These are phyloP conservation scores for Dolichotis patagonum DNA, from an alignment of 2,113 vertebrate genomes.

Conservation along the genomic window DNA sequence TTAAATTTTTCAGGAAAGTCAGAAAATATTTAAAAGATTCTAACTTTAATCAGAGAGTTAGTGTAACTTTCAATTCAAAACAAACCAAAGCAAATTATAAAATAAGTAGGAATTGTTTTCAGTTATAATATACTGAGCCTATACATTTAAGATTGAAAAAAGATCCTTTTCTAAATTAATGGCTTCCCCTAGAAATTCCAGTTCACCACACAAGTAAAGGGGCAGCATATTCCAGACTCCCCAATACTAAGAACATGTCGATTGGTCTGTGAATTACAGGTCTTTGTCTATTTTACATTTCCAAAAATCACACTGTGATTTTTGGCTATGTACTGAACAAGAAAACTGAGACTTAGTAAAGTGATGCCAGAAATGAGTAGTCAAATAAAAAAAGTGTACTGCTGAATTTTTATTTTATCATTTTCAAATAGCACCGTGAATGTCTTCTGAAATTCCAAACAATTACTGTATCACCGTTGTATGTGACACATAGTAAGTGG, in stretches of 20 bases:
- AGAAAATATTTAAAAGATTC: neutral
- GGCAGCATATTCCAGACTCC: neutral
- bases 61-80: neutral
- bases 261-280: neutral
- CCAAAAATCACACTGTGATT: neutral
- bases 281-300: neutral
- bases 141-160: neutral
- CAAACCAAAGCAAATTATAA: neutral
- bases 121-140: rapidly evolving
- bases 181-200: neutral
- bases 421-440: neutral
- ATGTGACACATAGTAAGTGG: neutral
- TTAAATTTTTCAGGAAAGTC: neutral
- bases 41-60: neutral
- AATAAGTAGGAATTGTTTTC: neutral
- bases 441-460: neutral
- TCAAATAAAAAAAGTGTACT: neutral
- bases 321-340: neutral
- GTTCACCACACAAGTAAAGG: neutral
- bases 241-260: neutral
- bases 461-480: neutral
- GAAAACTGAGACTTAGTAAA: neutral
- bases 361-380: neutral
- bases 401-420: neutral
- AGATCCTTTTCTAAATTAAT: neutral